Evolutionary conservation across 2,113 vertebrate genomes (phyloP).

Genomic region (Aplodontia rufa): DNA sequence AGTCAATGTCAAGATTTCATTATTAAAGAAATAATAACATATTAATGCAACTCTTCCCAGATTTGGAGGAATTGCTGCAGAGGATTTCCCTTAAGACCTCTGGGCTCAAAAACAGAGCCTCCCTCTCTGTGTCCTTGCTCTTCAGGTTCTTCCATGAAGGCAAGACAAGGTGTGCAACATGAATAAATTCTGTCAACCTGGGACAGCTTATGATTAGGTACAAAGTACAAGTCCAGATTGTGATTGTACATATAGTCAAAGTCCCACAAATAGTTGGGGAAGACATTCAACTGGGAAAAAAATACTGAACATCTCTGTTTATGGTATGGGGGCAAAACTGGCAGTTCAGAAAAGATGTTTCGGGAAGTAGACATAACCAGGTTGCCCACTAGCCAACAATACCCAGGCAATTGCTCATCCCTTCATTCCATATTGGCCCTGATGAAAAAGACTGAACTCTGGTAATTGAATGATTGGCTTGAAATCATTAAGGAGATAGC

Average conservation of each 20-base stretch:
- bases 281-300: not conserved
- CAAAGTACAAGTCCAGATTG: not conserved
- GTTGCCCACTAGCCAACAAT: not conserved
- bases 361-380: conserved; percentile 7
- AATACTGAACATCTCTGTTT: not conserved
- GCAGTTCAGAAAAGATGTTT: not conserved
- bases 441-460: not conserved
- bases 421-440: conserved; percentile 19
- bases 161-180: not conserved
- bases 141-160: not conserved
- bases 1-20: not conserved
- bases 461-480: conserved; percentile 47
- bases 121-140: not conserved
- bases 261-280: not conserved
- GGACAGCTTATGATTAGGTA: not conserved
- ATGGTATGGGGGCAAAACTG: not conserved
- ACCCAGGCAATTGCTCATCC: not conserved
- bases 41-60: not conserved
- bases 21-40: no score
- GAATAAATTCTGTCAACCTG: not conserved
- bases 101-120: not conserved
- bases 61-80: not conserved
- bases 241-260: not conserved
- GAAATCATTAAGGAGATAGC: conserved; percentile 53
- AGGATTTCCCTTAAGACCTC: no score